Evolutionary conservation across 2,113 vertebrate genomes (phyloP).

Genomic region (Marcusenius ussheri): DNA sequence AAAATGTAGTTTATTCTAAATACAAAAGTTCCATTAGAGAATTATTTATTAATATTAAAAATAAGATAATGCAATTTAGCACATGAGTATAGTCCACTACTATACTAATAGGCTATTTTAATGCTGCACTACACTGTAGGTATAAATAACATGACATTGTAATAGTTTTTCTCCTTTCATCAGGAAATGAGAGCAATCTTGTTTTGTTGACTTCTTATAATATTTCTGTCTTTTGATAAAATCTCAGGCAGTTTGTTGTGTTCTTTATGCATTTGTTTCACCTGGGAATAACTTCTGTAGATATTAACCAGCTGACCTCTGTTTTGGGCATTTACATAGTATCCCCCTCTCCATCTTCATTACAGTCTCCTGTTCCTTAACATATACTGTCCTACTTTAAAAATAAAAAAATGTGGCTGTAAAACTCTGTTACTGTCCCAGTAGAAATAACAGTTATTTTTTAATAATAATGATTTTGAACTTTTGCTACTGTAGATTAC

Average conservation of each 20-base stretch:
- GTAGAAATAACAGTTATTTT: not conserved
- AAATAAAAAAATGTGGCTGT: not conserved
- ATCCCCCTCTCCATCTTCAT: not conserved
- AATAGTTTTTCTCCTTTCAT: not conserved
- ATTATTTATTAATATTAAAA: not conserved
- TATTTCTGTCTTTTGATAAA: constrained; percentile 25
- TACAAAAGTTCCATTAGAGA: not conserved
- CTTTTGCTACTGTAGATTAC: not conserved
- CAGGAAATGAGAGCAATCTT: not conserved
- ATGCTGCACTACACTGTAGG: not conserved
- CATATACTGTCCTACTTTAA: not conserved
- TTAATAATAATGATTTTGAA: not conserved
- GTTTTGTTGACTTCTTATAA: not conserved
- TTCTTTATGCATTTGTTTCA: constrained; percentile 17
- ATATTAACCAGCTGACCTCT: constrained; percentile 37
- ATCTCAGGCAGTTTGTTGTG: constrained; percentile 37
- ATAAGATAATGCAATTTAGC: not conserved
- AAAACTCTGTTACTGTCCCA: not conserved
- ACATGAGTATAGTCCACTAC: not conserved
- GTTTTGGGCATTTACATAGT: not conserved
- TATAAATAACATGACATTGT: not conserved
- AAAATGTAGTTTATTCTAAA: not conserved
- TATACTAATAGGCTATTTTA: not conserved
- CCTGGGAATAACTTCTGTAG: constrained; percentile 16
- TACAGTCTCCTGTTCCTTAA: not conserved